These are phyloP conservation scores for Notocelia uddmanniana DNA, from an alignment of 2,888 invertebrate genomes.

Conservation along the genomic window DNA sequence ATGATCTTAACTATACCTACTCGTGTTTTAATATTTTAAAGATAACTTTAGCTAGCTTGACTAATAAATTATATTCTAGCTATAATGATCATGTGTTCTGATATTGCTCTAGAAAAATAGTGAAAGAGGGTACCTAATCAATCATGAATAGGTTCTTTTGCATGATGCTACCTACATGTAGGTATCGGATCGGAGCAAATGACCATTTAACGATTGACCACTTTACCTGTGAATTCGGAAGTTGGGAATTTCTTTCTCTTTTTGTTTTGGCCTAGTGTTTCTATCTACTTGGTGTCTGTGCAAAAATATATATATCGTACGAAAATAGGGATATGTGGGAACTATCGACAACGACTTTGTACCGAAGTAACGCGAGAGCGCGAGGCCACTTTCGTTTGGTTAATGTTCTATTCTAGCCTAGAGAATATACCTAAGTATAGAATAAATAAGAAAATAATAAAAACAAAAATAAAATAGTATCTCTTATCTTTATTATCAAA, in stretches of 20 bases:
- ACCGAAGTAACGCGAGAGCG: slow-evolving; percentile 63
- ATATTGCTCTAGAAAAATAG: slow-evolving; percentile 28
- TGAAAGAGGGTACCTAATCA: neutral
- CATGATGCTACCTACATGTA: neutral
- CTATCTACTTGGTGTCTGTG: slow-evolving; percentile 68
- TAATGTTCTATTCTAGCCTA: slow-evolving; percentile 8
- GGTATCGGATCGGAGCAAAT: no score
- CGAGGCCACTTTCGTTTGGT: slow-evolving; percentile 61
- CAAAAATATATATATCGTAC: slow-evolving; percentile 78
- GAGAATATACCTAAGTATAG: neutral
- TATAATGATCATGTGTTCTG: slow-evolving; percentile 10
- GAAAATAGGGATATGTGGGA: slow-evolving; percentile 75
- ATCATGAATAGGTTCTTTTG: neutral
- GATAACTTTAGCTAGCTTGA: slow-evolving; percentile 16
- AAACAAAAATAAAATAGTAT: slow-evolving; percentile 54
- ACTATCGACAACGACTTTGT: slow-evolving; percentile 69
- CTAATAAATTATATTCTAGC: slow-evolving; percentile 26
- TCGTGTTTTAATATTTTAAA: slow-evolving; percentile 11
- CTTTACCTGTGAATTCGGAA: slow-evolving; percentile 1
- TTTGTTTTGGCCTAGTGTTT: slow-evolving; percentile 59
- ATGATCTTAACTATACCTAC: slow-evolving; percentile 1
- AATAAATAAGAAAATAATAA: slow-evolving; percentile 46
- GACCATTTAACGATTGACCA: neutral
- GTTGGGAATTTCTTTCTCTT: slow-evolving; percentile 16
- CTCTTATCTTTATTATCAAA: slow-evolving; percentile 55